Evolutionary conservation across 2,113 vertebrate genomes (phyloP).

Genomic region (Percopsis transmontana): DNA sequence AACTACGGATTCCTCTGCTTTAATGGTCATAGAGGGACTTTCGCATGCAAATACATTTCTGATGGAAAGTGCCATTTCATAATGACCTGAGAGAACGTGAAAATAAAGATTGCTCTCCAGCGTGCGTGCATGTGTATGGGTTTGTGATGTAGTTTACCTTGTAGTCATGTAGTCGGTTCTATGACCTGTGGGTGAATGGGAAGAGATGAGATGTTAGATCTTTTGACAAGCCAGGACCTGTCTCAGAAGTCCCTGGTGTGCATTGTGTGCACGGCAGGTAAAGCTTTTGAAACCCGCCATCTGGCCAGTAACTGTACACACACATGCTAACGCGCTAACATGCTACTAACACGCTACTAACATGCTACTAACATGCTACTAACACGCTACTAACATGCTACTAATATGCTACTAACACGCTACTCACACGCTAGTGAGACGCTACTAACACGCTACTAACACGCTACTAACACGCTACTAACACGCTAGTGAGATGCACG

Average conservation of each 20-base stretch:
- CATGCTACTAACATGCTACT: too few relatives aligned
- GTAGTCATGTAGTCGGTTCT: constrained; percentile 97
- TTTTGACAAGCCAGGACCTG: constrained; percentile 45
- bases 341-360: too few relatives aligned
- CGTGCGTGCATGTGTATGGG: not conserved
- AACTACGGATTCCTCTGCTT: constrained; percentile 1
- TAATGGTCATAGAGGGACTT: constrained; percentile 3
- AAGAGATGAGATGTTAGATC: constrained; percentile 27
- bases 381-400: too few relatives aligned
- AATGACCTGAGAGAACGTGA: not conserved
- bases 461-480: too few relatives aligned
- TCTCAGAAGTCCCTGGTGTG: constrained; percentile 42
- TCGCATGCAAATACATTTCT: not conserved
- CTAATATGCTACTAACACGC: too few relatives aligned
- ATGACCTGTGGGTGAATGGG: constrained; percentile 82
- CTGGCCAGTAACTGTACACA: constrained; percentile 40
- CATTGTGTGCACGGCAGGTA: constrained; percentile 35
- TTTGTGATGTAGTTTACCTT: constrained; percentile 81
- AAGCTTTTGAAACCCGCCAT: constrained; percentile 62
- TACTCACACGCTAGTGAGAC: too few relatives aligned
- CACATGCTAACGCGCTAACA: constrained; percentile 17
- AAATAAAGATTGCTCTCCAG: too few relatives aligned
- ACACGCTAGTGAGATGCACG: too few relatives aligned
- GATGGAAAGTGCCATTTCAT: constrained; percentile 6
- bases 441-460: too few relatives aligned